A percentile compares a stretch with the other conserved stretches of the same genome.
These are phyloP conservation scores for Gobio occitaniae DNA, from an alignment of 2,797 vertebrate species.

Conservation along the genomic window DNA sequence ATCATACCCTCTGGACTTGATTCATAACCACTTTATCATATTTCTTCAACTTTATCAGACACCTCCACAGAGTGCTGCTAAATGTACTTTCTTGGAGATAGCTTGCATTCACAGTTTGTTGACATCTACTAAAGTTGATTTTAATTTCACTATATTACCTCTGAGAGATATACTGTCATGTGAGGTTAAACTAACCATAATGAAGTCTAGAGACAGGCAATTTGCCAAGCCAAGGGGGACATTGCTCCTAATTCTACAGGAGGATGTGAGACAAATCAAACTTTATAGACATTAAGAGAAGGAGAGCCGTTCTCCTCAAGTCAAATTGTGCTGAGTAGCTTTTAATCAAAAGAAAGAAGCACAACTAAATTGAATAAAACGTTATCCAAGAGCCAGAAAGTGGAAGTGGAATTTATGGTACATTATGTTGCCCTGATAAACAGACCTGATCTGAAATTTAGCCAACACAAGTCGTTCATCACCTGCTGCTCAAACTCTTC, in stretches of 20 bases:
- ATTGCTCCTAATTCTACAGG: constrained; percentile 30
- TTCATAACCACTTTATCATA: not conserved
- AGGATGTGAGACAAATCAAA: constrained; percentile 40
- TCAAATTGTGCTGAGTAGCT: constrained; percentile 69
- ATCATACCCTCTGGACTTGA: not conserved
- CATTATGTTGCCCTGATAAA: constrained; percentile 69
- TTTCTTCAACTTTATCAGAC: not conserved
- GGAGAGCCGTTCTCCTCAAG: constrained; percentile 35
- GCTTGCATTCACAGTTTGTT: constrained; percentile 51
- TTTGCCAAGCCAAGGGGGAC: constrained; percentile 30
- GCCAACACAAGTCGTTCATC: constrained; percentile 33
- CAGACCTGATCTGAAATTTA: constrained; percentile 42
- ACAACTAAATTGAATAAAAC: constrained; percentile 71
- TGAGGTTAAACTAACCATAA: constrained; percentile 53
- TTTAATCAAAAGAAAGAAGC: constrained; percentile 75
- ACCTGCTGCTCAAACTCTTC: constrained; percentile 10
- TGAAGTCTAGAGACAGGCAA: constrained; percentile 49
- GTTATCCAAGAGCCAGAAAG: constrained; percentile 69
- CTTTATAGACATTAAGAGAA: constrained; percentile 34
- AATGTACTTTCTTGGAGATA: not conserved
- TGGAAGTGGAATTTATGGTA: constrained; percentile 75
- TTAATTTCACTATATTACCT: constrained; percentile 46
- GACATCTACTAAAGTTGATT: constrained; percentile 37
- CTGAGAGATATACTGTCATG: constrained; percentile 44
- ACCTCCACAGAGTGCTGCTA: not conserved